Evolutionary conservation across 2,113 vertebrate species (phyloP).

Genomic region (Sakesphorus luctuosus): DNA sequence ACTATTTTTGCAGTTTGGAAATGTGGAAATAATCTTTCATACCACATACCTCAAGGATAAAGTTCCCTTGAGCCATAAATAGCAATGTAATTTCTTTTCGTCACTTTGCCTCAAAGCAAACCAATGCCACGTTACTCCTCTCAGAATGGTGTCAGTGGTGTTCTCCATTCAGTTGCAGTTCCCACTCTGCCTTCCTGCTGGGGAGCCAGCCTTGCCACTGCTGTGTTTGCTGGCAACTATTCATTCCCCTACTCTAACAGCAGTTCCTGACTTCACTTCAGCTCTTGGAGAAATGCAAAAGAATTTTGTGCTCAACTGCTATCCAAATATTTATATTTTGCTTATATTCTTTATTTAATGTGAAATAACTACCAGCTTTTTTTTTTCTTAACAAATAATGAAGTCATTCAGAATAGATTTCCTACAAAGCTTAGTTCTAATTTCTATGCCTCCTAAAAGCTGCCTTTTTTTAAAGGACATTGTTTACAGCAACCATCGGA

Average conservation of each 20-base stretch:
- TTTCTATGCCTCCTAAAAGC: neutral
- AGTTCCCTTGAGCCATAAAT: neutral
- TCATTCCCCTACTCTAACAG: neutral
- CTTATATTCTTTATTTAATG: neutral
- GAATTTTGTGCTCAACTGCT: neutral
- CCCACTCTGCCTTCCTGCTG: neutral
- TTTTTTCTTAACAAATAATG: neutral
- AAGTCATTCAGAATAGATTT: neutral
- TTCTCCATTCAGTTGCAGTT: neutral
- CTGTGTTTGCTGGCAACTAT: neutral
- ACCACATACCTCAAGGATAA: neutral
- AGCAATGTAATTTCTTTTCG: neutral
- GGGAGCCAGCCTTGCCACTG: neutral
- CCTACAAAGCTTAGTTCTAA: slow-evolving; percentile 3
- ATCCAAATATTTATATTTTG: slow-evolving; percentile 15
- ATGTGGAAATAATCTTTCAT: neutral
- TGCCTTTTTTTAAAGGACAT: neutral
- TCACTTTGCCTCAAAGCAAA: neutral
- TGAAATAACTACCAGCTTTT: neutral
- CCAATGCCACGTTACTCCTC: neutral
- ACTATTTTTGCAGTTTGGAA: neutral
- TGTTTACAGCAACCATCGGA: slow-evolving; percentile 9
- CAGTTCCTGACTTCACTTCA: neutral
- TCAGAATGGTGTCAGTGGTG: neutral
- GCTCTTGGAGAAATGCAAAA: neutral